Base-by-base conservation (phyloP, 2,888 invertebrate species). In the Phaonia tiefii region DNA sequence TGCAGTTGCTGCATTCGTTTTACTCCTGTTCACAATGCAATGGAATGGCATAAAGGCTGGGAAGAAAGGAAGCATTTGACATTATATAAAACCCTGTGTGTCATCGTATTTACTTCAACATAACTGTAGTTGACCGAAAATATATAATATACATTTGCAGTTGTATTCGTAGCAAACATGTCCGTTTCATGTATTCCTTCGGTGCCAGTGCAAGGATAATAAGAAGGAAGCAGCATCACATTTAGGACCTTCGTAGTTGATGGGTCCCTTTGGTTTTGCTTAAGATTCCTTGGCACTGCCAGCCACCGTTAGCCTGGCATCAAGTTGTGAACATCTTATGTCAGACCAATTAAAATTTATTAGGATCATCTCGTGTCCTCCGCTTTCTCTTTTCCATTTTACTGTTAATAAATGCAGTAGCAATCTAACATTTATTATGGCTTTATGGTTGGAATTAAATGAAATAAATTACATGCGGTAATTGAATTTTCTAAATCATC, bases 291-390 rank as follows among this genome's bases (percentile, higher is more conserved):
- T 20, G 22, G 20, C 2, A 11, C 17, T 22, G 51, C 22, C 22
- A 7, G 20, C 20, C 4, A 49, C 1, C 3, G 11, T 10, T 15
- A 39, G 20, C 39, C 39, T 42, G 37, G 13, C 54, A 73, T 65
- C 20, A 22, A 51, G 46, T 58, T 67, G 66, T 67, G 39, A 22
- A 67, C 58, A 49, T 58, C 37, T 67, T 10, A 58, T 66, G 74
- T 67, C 46, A 49, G 66, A 67, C 58, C 58, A 75, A 67, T 58
- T 74, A 58, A 66, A 56, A 74, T 66, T 66, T 66, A 58, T 74
- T 58, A 49, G 26, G 39, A 42, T 37, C 63, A 39, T 63, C 63
- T 10, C 42, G 20, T 15, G n/a, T 63, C 10, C 56, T 37, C 11
- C 42, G 20, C n/a, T n/a, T 63, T 22, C 56, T 37, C 11, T 42